Percentiles rank a stretch among this genome's conserved stretches.
Conservation (phyloP, 2,113 vertebrate genomes). For the Murina feae region DNA sequence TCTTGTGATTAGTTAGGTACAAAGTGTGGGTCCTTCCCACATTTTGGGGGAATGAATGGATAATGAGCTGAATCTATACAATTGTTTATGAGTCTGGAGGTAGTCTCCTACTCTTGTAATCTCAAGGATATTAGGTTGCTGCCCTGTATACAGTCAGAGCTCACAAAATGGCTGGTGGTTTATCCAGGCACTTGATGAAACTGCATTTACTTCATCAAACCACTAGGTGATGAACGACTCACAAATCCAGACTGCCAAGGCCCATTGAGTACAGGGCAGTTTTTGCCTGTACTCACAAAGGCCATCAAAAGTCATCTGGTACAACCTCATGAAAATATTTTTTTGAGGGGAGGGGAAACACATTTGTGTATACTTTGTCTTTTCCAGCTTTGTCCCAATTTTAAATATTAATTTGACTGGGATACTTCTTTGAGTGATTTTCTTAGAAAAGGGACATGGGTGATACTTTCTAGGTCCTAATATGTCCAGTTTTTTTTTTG, state of each 20-base stretch:
- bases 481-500: not conserved
- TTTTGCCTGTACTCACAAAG: conserved; percentile 9
- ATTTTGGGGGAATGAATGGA: not conserved
- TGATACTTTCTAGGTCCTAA: not conserved
- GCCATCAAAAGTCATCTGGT: not conserved
- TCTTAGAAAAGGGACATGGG: not conserved
- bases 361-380: not conserved
- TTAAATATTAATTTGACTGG: conserved; percentile 29
- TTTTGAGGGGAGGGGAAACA: not conserved
- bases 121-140: not conserved
- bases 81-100: not conserved
- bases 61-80: not conserved
- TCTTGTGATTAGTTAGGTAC: conserved; percentile 15
- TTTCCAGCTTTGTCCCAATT: conserved; percentile 12
- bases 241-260: not conserved
- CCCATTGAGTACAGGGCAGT: not conserved
- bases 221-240: conserved; percentile 69
- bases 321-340: not conserved
- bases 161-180: conserved; percentile 70
- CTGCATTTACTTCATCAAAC: conserved; percentile 55
- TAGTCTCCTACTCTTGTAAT: not conserved
- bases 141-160: not conserved
- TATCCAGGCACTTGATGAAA: conserved; percentile 24
- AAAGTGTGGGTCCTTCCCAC: not conserved
- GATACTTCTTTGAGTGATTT: conserved; percentile 25